phyloP scores from a whole-genome alignment of 2,888 invertebrate species.

The Eumerus sabulonum region DNA sequence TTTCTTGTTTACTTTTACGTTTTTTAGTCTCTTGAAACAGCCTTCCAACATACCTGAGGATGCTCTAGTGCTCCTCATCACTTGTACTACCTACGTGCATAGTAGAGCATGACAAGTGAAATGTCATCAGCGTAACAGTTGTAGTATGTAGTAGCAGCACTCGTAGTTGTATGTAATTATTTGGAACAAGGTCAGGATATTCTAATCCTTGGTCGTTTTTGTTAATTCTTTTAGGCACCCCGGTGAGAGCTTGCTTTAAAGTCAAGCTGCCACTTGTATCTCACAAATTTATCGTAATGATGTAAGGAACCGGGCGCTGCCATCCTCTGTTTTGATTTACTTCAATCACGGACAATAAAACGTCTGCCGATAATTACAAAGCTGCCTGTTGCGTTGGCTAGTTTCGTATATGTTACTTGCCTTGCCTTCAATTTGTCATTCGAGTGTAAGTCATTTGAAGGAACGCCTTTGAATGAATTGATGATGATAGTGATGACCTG shows the following conservation, averaged over 20 bases:
- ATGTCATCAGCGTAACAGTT: constrained; percentile 35
- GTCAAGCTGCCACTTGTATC: constrained; percentile 16
- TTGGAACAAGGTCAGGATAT: constrained; percentile 54
- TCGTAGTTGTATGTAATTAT: constrained; percentile 28
- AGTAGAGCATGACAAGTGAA: constrained; percentile 24
- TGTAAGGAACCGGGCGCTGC: not conserved
- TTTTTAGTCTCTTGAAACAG: constrained; percentile 8
- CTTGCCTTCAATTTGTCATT: too few relatives aligned
- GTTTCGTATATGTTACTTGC: too few relatives aligned
- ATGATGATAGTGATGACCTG: constrained; percentile 10
- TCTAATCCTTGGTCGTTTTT: constrained; percentile 37
- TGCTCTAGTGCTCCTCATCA: not conserved
- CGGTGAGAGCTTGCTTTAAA: constrained; percentile 25
- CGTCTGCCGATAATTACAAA: constrained; percentile 2
- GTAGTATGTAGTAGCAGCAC: constrained; percentile 13
- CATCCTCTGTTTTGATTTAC: constrained; percentile 16
- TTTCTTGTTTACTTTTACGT: not conserved
- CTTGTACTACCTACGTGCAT: too few relatives aligned
- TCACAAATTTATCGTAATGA: not conserved
- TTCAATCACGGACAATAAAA: constrained; percentile 38
- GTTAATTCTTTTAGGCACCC: constrained; percentile 20
- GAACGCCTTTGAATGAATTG: not conserved
- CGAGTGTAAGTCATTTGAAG: too few relatives aligned
- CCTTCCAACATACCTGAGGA: constrained; percentile 21
- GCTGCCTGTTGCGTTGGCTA: too few relatives aligned